Evolutionary conservation across 2,797 vertebrate species (phyloP), one percentile per base, ranked within the genome.

Genomic region (Rhinichthys osculus): DNA sequence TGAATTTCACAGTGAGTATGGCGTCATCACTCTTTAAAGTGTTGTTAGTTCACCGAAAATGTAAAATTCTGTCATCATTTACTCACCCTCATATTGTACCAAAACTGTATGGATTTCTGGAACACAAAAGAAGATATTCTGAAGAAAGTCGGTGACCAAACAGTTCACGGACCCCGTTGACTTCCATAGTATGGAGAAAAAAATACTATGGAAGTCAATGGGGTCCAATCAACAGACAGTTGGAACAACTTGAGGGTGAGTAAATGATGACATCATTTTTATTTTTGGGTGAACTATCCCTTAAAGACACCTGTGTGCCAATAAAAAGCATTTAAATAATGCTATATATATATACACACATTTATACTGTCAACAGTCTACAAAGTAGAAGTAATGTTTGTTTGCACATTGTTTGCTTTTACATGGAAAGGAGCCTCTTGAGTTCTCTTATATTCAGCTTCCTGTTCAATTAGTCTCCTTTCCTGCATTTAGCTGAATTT

Each of bases 401-500:
- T 47, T 44, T 44, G 44, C 44, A 44, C 10, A 13, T 44, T 44
- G 44, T 64, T 79, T 79, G 40, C 40, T 33, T 33, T 80, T 35
- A 0, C 27, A 47, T 14, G 5, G 3, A 44, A 30, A 79, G 40
- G 57, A 83, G 44, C 59, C 50, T 44, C 16, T 72, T 73, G 87
- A 79, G 67, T 74, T 83, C 59, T 90, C 74, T 59, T 17, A 74
- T 4, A 79, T 86, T 80, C 70, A 83, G 54, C 74, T 93, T 90
- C 89, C 87, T 87, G 85, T 33, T 1, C 57, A 92, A 90, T 90
- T 91, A 82, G 82, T 40, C 86, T n/a, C 81, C 85, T 92, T 95
- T 95, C 93, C 94, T 93, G 93, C 89, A 90, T 89, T 95, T 94
- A 90, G 66, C 64, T 85, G 85, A 88, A 93, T 92, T 89, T 81